phyloP scores from a whole-genome alignment of 1,140 invertebrate genomes.

The Bombus confusus region DNA sequence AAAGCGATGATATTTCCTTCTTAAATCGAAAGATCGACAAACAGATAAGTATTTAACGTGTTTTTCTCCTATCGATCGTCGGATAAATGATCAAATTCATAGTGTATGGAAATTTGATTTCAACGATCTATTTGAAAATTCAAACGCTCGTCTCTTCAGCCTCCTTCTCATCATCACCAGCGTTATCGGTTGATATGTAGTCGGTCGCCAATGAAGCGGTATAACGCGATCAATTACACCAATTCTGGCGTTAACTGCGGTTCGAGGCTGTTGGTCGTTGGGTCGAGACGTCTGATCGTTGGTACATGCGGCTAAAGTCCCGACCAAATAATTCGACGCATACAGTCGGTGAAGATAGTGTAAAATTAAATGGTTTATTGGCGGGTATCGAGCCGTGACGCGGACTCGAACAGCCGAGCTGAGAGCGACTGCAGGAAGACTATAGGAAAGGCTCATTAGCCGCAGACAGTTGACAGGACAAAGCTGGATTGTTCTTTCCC shows the following conservation, averaged over 20 bases:
- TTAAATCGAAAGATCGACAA: too few species aligned
- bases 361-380: slow-evolving; percentile 62
- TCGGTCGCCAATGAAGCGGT: not conserved
- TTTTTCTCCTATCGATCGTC: too few species aligned
- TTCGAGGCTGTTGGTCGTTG: not conserved
- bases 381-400: slow-evolving; percentile 62
- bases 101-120: too few species aligned
- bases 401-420: not conserved
- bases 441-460: slow-evolving; percentile 64
- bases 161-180: not conserved
- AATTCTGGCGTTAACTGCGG: not conserved
- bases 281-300: too few species aligned
- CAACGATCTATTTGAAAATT: not conserved
- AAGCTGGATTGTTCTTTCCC: slow-evolving; percentile 60
- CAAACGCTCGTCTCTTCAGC: not conserved
- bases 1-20: too few species aligned
- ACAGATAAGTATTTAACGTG: too few species aligned
- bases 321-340: not conserved
- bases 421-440: slow-evolving; percentile 47
- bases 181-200: too few species aligned
- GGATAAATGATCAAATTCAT: too few species aligned
- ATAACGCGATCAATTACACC: slow-evolving; percentile 9
- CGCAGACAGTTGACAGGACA: slow-evolving; percentile 66
- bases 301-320: too few species aligned
- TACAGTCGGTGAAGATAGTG: not conserved